Conservation (phyloP, 2,113 vertebrate species). For the Mesoclemmys tuberculata region DNA sequence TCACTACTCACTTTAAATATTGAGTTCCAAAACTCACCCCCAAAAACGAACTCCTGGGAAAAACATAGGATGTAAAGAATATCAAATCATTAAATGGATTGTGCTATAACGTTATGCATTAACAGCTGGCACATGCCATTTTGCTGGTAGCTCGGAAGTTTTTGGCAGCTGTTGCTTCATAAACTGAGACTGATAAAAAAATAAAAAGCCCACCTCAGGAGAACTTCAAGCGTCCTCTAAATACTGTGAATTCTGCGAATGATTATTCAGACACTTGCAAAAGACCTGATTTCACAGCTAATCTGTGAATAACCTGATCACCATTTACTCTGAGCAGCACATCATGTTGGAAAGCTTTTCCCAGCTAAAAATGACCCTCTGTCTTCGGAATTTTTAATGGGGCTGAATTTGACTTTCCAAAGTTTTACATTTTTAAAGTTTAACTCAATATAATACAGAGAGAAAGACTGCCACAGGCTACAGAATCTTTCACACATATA, state of each 20-base stretch:
- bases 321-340: neutral
- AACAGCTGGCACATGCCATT: neutral
- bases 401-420: neutral
- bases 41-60: neutral
- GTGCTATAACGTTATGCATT: neutral
- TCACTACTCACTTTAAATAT: neutral
- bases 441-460: neutral
- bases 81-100: neutral
- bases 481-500: neutral
- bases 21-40: neutral
- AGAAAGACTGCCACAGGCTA: neutral
- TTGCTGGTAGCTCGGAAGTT: neutral
- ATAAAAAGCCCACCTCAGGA: neutral
- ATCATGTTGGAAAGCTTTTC: neutral
- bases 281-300: neutral
- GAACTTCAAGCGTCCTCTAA: too few relatives aligned
- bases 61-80: neutral
- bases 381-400: neutral
- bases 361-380: neutral
- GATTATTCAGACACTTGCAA: neutral
- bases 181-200: neutral
- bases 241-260: too few relatives aligned
- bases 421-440: neutral
- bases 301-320: neutral
- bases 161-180: neutral